Conservation (phyloP, 1,140 invertebrate species). For the Solen grandis region DNA sequence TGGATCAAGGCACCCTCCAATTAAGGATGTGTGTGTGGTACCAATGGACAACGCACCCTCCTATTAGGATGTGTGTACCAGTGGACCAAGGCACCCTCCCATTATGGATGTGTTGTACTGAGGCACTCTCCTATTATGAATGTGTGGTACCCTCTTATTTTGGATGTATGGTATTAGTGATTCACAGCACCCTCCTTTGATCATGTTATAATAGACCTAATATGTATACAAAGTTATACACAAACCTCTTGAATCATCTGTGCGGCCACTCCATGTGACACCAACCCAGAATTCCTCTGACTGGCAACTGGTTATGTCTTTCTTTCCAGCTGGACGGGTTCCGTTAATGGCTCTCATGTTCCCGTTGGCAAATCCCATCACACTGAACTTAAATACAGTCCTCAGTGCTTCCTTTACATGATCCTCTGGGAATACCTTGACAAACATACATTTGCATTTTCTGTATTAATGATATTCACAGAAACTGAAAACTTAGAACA, state of each 20-base stretch:
- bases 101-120: no score
- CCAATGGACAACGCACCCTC: no score
- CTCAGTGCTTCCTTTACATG: conserved; percentile 88
- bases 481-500: no score
- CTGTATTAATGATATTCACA: no score
- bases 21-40: no score
- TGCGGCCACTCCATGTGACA: conserved; percentile 89
- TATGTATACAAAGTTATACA: background rate
- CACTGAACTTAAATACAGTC: conserved; percentile 92
- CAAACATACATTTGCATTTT: no score
- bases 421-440: conserved; percentile 83
- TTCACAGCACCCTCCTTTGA: background rate
- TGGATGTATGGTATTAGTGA: background rate
- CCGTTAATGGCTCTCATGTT: conserved; percentile 95
- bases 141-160: background rate
- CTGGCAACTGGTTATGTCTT: conserved; percentile 90
- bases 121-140: no score
- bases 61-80: no score
- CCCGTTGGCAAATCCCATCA: conserved; percentile 89
- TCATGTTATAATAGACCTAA: background rate
- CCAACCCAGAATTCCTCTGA: conserved; percentile 96
- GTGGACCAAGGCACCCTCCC: no score
- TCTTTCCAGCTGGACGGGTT: conserved; percentile 86
- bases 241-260: conserved; percentile 92
- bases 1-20: no score